Percentiles rank a stretch among this genome's conserved stretches.
These are phyloP conservation scores for Mythimna ferrago DNA, from an alignment of 2,888 invertebrate genomes.

Conservation along the genomic window DNA sequence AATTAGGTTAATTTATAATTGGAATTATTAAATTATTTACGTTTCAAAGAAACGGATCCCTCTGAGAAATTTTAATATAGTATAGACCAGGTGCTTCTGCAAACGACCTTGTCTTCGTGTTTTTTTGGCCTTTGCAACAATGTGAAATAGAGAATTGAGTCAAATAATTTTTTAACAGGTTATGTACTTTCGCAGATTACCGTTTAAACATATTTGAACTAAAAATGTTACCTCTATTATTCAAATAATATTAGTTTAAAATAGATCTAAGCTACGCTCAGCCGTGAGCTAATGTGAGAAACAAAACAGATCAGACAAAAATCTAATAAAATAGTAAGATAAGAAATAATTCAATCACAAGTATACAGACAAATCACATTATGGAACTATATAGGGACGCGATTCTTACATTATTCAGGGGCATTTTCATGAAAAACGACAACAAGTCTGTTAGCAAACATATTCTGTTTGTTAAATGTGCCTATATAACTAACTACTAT, in stretches of 20 bases:
- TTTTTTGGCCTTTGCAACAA: background rate
- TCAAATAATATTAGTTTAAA: no score
- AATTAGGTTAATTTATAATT: slow-evolving; percentile 49
- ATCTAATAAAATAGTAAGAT: background rate
- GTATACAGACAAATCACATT: slow-evolving; percentile 14
- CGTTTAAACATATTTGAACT: no score
- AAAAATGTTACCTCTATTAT: no score
- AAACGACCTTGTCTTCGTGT: background rate
- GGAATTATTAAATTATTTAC: slow-evolving; percentile 21
- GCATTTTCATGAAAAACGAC: slow-evolving; percentile 16
- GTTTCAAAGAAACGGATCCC: background rate
- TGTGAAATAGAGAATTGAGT: no score
- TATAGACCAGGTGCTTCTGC: background rate
- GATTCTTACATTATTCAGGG: slow-evolving; percentile 3
- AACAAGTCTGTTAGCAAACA: background rate
- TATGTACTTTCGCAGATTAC: no score
- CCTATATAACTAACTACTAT: background rate
- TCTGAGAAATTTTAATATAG: background rate
- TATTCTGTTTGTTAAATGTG: background rate
- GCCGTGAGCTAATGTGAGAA: background rate
- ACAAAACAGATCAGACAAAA: background rate
- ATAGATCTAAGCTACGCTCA: no score
- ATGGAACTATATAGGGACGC: slow-evolving; percentile 6
- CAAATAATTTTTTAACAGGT: no score
- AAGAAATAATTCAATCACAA: slow-evolving; percentile 8